phyloP scores from a whole-genome alignment of 2,888 invertebrate genomes.

The Acanthacorydalis orientalis region DNA sequence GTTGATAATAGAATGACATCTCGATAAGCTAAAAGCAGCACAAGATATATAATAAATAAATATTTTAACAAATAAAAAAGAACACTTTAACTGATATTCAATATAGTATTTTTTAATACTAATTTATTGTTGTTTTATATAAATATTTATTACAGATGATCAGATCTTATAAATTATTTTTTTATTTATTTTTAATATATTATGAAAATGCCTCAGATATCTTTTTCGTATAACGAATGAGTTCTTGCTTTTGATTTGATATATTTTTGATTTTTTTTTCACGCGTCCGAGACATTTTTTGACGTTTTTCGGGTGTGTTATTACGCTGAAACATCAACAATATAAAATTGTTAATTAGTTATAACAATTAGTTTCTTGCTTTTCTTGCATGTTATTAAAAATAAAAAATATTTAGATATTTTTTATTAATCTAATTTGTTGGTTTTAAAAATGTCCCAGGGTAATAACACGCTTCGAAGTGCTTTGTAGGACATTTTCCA shows the following conservation, averaged over 20 bases:
- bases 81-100: too few relatives aligned
- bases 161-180: too few relatives aligned
- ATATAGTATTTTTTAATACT: too few relatives aligned
- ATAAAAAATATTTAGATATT: too few relatives aligned
- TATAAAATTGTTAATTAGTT: slow-evolving; percentile 1
- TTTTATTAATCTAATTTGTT: neutral
- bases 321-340: slow-evolving; percentile 7
- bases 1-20: too few relatives aligned
- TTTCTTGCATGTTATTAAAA: too few relatives aligned
- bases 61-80: too few relatives aligned
- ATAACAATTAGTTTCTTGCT: neutral
- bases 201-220: too few relatives aligned
- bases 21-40: too few relatives aligned
- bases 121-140: too few relatives aligned
- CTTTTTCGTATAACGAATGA: neutral
- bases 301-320: slow-evolving; percentile 4
- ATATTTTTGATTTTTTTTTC: neutral
- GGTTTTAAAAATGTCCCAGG: slow-evolving; percentile 5
- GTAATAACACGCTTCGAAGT: slow-evolving; percentile 7
- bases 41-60: too few relatives aligned
- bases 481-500: slow-evolving; percentile 3
- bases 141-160: too few relatives aligned
- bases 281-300: slow-evolving; percentile 1
- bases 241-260: neutral
- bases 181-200: neutral